Percentiles rank a stretch among this genome's conserved stretches.
Conservation (phyloP, 2,113 vertebrate species). For the Rhabdomys dilectus region DNA sequence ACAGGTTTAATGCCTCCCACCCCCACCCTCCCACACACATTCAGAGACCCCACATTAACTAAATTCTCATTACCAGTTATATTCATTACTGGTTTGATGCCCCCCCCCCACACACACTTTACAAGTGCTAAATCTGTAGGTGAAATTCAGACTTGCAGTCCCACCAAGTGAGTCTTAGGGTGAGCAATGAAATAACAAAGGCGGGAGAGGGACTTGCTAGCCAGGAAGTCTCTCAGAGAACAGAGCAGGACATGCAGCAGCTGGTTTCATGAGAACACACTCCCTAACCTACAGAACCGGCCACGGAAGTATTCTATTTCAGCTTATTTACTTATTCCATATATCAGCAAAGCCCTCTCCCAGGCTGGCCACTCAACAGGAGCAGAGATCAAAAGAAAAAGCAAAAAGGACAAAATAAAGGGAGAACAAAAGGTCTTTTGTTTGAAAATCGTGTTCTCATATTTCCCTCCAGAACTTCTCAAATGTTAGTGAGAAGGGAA, state of each 20-base stretch:
- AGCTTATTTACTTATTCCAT: conserved; percentile 40
- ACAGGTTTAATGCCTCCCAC: neutral
- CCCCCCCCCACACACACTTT: neutral
- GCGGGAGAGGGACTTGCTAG: neutral
- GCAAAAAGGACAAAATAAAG: neutral
- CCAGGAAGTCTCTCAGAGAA: conserved; percentile 11
- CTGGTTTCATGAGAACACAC: neutral
- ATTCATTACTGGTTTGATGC: neutral
- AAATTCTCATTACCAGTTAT: neutral
- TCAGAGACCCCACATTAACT: neutral
- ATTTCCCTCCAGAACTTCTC: conserved; percentile 37
- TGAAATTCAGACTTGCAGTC: conserved; percentile 58
- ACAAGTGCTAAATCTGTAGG: conserved; percentile 49
- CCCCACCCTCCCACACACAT: too few species aligned
- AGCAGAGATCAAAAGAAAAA: neutral
- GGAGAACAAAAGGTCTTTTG: neutral
- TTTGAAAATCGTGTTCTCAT: conserved; percentile 15
- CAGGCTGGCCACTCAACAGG: neutral
- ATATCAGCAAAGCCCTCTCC: conserved; percentile 13
- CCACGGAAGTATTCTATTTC: neutral
- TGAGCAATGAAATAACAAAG: neutral
- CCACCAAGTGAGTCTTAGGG: conserved; percentile 44
- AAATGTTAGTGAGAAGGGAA: conserved; percentile 25
- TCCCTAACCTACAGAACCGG: conserved; percentile 4
- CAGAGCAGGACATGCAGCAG: neutral